Percentiles rank a stretch among this genome's conserved stretches.
Conservation (phyloP, 2,113 vertebrate species). For the Pelusios castaneus region DNA sequence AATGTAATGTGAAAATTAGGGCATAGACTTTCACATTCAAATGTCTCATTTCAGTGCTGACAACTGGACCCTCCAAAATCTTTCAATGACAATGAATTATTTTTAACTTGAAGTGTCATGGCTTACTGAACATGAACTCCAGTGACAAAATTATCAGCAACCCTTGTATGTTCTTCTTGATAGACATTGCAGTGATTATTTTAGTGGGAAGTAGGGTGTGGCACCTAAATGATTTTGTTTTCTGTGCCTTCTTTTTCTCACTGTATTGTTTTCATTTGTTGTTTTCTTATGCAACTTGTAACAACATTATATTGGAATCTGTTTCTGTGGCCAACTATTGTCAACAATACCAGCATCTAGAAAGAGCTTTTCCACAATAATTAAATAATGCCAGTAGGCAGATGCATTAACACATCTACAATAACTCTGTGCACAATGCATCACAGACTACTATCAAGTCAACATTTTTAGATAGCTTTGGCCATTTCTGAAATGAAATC, state of each 20-base stretch:
- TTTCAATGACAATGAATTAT: not conserved
- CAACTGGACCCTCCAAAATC: slow-evolving; percentile 16
- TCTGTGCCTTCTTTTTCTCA: not conserved
- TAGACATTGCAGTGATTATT: not conserved
- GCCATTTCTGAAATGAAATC: not conserved
- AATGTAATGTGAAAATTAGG: not conserved
- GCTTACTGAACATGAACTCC: not conserved
- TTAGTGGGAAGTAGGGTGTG: not conserved
- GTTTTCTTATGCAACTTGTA: not conserved
- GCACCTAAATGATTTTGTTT: not conserved
- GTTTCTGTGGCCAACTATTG: not conserved
- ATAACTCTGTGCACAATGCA: accelerated
- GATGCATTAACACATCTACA: not conserved
- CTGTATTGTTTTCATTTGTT: not conserved
- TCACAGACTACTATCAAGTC: not conserved
- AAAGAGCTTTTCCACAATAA: not conserved
- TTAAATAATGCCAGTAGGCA: not conserved
- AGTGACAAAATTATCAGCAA: not conserved
- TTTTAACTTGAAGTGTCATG: not conserved
- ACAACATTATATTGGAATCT: not conserved
- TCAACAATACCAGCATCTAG: not conserved
- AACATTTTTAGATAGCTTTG: not conserved
- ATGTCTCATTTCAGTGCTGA: not conserved
- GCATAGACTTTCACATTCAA: not conserved
- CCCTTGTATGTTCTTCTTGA: not conserved